Evolutionary conservation across 2,888 invertebrate genomes (phyloP).

Genomic region (Drosophila anceps): DNA sequence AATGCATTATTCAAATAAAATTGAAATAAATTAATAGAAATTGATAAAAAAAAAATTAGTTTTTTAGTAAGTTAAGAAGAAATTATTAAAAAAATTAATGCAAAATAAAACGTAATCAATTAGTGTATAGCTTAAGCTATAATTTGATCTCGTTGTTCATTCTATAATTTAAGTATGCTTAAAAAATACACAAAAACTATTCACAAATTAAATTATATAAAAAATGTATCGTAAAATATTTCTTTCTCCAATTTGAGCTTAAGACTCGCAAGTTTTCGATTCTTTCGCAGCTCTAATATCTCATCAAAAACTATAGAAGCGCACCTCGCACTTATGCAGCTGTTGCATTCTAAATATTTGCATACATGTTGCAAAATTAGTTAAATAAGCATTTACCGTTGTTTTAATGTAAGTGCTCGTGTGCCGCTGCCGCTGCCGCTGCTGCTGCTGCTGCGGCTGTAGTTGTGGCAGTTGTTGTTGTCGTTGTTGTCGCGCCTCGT

Average conservation of each 20-base stretch:
- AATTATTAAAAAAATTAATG: too few species aligned
- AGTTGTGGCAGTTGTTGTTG: slow-evolving; percentile 11
- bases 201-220: too few species aligned
- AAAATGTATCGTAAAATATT: too few species aligned
- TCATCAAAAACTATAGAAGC: slow-evolving; percentile 3
- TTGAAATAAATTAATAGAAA: too few species aligned
- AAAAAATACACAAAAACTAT: too few species aligned
- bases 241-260: not conserved
- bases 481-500: slow-evolving; percentile 25
- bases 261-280: not conserved
- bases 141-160: too few species aligned
- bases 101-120: too few species aligned
- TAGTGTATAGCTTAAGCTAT: too few species aligned
- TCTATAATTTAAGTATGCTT: too few species aligned
- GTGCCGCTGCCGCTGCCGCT: slow-evolving; percentile 16
- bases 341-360: slow-evolving; percentile 80
- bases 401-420: slow-evolving; percentile 52
- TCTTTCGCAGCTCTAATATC: not conserved
- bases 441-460: slow-evolving; percentile 16
- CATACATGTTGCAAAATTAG: slow-evolving; percentile 77
- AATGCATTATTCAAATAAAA: too few species aligned
- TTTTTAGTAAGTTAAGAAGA: too few species aligned
- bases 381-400: slow-evolving; percentile 82
- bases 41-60: too few species aligned
- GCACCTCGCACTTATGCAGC: slow-evolving; percentile 68